Conservation (phyloP, 2,888 invertebrate genomes). For the Holacanthella duospinosa region DNA sequence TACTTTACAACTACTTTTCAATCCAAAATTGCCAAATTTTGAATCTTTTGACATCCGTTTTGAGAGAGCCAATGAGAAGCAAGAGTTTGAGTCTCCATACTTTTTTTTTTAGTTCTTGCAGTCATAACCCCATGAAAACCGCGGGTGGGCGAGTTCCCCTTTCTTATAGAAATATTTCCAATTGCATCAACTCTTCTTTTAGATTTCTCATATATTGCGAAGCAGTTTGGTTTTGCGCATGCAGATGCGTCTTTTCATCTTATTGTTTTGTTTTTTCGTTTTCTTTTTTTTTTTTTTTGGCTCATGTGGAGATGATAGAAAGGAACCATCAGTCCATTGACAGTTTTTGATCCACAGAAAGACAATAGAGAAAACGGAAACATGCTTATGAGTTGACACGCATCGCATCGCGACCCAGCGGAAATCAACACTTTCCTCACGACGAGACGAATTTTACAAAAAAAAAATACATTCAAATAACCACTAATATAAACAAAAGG, state of each 20-base stretch:
- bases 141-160: not conserved
- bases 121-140: too few relatives aligned
- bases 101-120: too few relatives aligned
- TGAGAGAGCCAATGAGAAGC: not conserved
- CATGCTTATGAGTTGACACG: slow-evolving; percentile 36
- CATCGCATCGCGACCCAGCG: slow-evolving; percentile 27
- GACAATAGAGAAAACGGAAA: slow-evolving; percentile 27
- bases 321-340: not conserved
- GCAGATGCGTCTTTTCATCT: too few relatives aligned
- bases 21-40: too few relatives aligned
- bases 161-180: not conserved
- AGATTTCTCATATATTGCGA: slow-evolving; percentile 1
- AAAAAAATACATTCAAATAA: slow-evolving; percentile 12
- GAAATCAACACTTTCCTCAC: slow-evolving; percentile 35
- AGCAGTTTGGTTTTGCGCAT: not conserved
- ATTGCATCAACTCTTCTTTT: not conserved
- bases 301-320: not conserved
- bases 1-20: too few relatives aligned
- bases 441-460: slow-evolving; percentile 8
- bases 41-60: too few relatives aligned
- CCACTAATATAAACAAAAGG: too few relatives aligned
- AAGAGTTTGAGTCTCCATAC: not conserved
- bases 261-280: not conserved
- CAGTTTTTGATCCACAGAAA: not conserved
- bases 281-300: not conserved